Base-by-base conservation (phyloP, 2,888 invertebrate species). In the Dendrolimus pini region DNA sequence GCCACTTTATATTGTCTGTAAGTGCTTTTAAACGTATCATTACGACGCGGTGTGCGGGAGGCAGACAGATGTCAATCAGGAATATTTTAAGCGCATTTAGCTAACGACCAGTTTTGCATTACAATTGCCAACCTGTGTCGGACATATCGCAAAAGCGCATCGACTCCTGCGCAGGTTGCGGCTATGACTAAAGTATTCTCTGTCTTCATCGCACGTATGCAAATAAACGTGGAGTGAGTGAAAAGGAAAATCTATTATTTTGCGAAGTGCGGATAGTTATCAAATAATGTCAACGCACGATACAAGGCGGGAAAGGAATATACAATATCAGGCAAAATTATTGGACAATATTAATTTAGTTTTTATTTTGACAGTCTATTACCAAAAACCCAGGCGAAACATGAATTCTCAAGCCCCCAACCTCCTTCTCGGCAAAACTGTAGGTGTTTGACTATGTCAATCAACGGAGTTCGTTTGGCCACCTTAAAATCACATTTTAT, bases 61-160 rank as follows among this genome's bases (percentile, higher is more conserved):
- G 54, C 52, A 54, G 61, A 59, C 60, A 59, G 59, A 61, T 61
- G 62, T 61, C 62, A 60, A 60, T 64, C 61, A 52, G 58, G 56
- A 64, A 61, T 61, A 61, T 59, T 61, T 61, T 52, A 61, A 58
- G 58, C 57, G 54, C 58, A 59, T 64, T 64, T 61, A 62, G 55
- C 56, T 61, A 64, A 64, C 62, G 59, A 62, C 61, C n/a, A 52
- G 55, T 57, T 63, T 60, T 60, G 61, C 59, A 60, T 61, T 56
- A 60, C 62, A 59, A 64, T 58, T 62, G 61, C 9, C 54, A 54
- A 6, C 30, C 30, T 58, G 58, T 59, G 57, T 53, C 53, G 56
- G 56, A 56, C 53, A 53, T 56, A 56, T 56, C 56, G 12, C 53
- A n/a, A 53, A 53, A 53, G 56, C 53, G 53, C 56, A 53, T 56